These are phyloP conservation scores for Cebidichthys violaceus DNA, from an alignment of 2,113 vertebrate species.

Conservation along the genomic window DNA sequence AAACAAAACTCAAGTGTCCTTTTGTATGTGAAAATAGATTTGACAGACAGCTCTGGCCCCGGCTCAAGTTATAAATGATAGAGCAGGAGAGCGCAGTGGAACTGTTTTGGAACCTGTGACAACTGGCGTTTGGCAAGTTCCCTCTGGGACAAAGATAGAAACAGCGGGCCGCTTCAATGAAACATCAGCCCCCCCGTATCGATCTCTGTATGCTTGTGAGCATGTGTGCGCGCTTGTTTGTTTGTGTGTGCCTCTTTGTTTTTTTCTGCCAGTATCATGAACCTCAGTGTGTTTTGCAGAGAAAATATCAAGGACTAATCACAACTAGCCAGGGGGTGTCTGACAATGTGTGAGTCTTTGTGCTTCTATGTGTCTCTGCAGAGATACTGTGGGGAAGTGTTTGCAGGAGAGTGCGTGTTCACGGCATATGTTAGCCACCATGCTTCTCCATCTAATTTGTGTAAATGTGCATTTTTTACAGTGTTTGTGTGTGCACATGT, in stretches of 20 bases:
- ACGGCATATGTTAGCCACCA: slow-evolving; percentile 3
- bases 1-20: slow-evolving; percentile 69
- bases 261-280: slow-evolving; percentile 47
- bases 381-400: slow-evolving; percentile 4
- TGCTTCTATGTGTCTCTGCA: slow-evolving; percentile 21
- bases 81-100: slow-evolving; percentile 28
- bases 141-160: slow-evolving; percentile 70
- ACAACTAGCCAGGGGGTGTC: slow-evolving; percentile 48
- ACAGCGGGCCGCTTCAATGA: slow-evolving; percentile 71
- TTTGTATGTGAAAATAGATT: slow-evolving; percentile 64
- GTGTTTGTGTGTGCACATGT: slow-evolving; percentile 10
- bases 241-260: slow-evolving; percentile 25
- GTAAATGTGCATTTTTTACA: background rate
- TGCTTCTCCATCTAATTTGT: slow-evolving; percentile 29
- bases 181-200: slow-evolving; percentile 64
- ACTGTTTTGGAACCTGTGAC: slow-evolving; percentile 72
- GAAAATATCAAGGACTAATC: slow-evolving; percentile 60
- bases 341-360: slow-evolving; percentile 32
- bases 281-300: slow-evolving; percentile 33
- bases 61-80: slow-evolving; percentile 56
- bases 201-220: slow-evolving; percentile 44
- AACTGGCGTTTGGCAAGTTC: slow-evolving; percentile 72
- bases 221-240: slow-evolving; percentile 28
- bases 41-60: slow-evolving; percentile 42
- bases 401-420: slow-evolving; percentile 9